Conservation (phyloP, 2,113 vertebrate species). For the Perognathus longimembris region DNA sequence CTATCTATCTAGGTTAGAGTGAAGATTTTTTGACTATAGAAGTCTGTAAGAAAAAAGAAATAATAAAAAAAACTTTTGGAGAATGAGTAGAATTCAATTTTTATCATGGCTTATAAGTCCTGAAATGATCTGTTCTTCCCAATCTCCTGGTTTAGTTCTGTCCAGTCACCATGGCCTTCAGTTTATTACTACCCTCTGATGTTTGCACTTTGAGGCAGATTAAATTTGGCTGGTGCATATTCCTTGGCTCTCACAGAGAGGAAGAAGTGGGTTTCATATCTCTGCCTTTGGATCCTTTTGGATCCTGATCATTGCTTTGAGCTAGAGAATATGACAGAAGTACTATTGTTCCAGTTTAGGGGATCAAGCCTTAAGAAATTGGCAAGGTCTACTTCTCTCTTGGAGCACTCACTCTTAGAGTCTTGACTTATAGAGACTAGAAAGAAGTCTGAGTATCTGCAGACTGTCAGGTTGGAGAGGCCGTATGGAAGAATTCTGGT, state of each 20-base stretch:
- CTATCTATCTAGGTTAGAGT: not conserved
- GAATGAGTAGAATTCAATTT: conserved; percentile 29
- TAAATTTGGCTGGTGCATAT: conserved; percentile 4
- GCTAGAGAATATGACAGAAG: not conserved
- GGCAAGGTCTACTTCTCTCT: not conserved
- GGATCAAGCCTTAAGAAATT: not conserved
- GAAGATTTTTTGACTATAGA: conserved; percentile 33
- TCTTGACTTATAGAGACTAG: not conserved
- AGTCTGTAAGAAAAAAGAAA: not conserved
- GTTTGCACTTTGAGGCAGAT: not conserved
- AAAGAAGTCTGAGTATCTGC: not conserved
- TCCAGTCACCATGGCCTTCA: not conserved
- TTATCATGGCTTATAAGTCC: not conserved
- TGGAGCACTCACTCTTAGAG: not conserved
- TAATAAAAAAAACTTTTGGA: not conserved
- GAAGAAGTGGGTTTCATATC: not conserved
- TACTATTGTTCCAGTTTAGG: not conserved
- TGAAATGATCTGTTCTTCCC: not conserved
- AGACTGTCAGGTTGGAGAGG: not conserved
- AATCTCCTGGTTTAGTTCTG: not conserved
- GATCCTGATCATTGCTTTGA: not conserved
- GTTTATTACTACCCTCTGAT: not conserved
- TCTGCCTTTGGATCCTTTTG: not conserved
- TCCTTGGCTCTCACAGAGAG: not conserved
- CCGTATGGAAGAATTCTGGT: not conserved